Evolutionary conservation across 2,888 invertebrate genomes (phyloP).

Genomic region (Entomobrya multifasciata): DNA sequence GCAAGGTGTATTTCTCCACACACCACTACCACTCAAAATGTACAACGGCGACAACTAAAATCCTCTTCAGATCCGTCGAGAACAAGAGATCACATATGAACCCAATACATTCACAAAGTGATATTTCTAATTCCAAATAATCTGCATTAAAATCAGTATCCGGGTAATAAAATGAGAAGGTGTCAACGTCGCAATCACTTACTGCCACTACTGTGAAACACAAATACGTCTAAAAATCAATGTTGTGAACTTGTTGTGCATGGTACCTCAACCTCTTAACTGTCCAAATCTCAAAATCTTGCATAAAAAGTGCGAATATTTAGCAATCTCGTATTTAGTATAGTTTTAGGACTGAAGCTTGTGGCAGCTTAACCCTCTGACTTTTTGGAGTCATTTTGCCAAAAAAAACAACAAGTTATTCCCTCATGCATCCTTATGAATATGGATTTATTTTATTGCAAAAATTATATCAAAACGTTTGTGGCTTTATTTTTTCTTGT

Average conservation of each 20-base stretch:
- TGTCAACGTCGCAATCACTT: not conserved
- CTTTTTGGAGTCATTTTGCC: not conserved
- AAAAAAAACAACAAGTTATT: not conserved
- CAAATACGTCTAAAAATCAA: too few species aligned
- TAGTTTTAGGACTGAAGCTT: not conserved
- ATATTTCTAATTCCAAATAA: not conserved
- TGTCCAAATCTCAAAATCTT: too few species aligned
- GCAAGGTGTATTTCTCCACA: too few species aligned
- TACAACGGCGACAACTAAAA: not conserved
- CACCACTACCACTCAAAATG: too few species aligned
- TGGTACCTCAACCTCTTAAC: too few species aligned
- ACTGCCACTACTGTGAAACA: too few species aligned
- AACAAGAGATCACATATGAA: not conserved
- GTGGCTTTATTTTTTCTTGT: not conserved
- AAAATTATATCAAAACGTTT: not conserved
- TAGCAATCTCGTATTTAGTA: slow-evolving; percentile 10
- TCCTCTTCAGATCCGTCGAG: not conserved
- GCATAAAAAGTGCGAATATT: slow-evolving; percentile 5
- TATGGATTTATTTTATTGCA: not conserved
- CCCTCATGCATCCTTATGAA: not conserved
- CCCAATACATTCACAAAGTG: not conserved
- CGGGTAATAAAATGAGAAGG: slow-evolving; percentile 30
- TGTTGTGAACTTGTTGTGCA: too few species aligned
- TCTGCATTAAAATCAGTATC: slow-evolving; percentile 16
- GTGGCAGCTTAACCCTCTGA: too few species aligned